phyloP scores from a whole-genome alignment of 1,140 invertebrate species.

The Leptopilina clavipes region DNA sequence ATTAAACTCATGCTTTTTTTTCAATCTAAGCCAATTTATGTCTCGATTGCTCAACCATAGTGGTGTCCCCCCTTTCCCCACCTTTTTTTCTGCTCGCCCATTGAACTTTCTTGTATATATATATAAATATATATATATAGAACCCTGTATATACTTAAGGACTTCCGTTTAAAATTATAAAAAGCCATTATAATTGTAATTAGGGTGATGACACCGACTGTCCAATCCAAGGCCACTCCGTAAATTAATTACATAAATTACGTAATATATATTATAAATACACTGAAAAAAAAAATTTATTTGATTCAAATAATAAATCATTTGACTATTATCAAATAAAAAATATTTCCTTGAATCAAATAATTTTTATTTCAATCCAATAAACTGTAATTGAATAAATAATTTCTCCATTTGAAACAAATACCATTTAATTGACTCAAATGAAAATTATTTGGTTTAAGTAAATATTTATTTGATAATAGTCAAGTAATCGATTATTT shows the following conservation, averaged over 20 bases:
- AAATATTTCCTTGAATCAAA: too few relatives aligned
- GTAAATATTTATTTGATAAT: too few relatives aligned
- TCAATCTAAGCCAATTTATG: slow-evolving; percentile 31
- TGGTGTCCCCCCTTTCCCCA: not conserved
- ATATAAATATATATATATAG: not conserved
- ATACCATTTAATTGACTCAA: too few relatives aligned
- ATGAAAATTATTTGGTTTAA: too few relatives aligned
- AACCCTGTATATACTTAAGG: slow-evolving; percentile 4
- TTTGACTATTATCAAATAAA: too few relatives aligned
- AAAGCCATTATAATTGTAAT: slow-evolving; percentile 1
- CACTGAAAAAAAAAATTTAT: too few relatives aligned
- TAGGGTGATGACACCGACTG: not conserved
- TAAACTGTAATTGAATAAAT: too few relatives aligned
- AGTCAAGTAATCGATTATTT: too few relatives aligned
- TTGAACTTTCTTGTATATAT: slow-evolving; percentile 16
- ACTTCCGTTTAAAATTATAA: slow-evolving; percentile 25
- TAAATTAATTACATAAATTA: not conserved
- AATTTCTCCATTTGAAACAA: too few relatives aligned
- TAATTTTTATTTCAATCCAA: too few relatives aligned
- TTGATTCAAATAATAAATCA: too few relatives aligned
- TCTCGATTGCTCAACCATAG: slow-evolving; percentile 23
- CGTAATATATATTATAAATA: too few relatives aligned
- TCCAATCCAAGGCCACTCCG: not conserved
- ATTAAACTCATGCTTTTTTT: slow-evolving; percentile 24
- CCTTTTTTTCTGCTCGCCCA: not conserved